phyloP scores from a whole-genome alignment of 2,888 invertebrate species.

The Hanleya hanleyi region DNA sequence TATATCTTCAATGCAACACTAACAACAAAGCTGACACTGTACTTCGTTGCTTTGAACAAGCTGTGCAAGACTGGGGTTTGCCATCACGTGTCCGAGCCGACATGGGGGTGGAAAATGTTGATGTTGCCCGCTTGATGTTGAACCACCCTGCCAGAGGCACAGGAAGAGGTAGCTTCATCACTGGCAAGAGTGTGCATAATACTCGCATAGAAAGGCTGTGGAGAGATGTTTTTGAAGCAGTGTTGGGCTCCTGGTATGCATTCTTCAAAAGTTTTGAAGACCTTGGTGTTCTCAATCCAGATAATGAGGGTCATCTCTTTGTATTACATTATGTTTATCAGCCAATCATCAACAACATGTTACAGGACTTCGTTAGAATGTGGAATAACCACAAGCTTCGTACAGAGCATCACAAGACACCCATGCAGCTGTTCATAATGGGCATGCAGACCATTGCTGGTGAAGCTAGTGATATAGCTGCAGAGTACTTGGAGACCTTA shows the following conservation, averaged over 20 bases:
- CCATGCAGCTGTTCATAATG: constrained; percentile 12
- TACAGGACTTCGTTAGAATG: constrained; percentile 14
- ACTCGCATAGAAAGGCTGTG: constrained; percentile 25
- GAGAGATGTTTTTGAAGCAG: constrained; percentile 21
- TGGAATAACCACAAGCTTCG: constrained; percentile 33
- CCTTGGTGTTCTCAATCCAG: constrained; percentile 1
- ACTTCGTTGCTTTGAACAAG: constrained; percentile 30
- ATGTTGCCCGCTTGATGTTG: constrained; percentile 36
- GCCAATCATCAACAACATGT: constrained; percentile 15
- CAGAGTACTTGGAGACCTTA: constrained; percentile 9
- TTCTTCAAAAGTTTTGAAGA: constrained; percentile 14
- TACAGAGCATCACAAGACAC: constrained; percentile 19
- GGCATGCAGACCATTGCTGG: not conserved
- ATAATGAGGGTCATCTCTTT: constrained; percentile 15
- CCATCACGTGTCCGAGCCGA: constrained; percentile 36
- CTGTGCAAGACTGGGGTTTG: constrained; percentile 32
- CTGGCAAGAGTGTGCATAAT: constrained; percentile 37
- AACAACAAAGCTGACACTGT: constrained; percentile 37
- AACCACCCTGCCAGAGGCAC: constrained; percentile 11
- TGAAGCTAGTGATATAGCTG: not conserved
- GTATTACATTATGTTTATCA: constrained; percentile 20
- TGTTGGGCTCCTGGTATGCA: constrained; percentile 11
- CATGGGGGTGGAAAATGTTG: constrained; percentile 39
- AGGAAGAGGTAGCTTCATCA: constrained; percentile 24
- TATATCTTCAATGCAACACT: constrained; percentile 32